Evolutionary conservation across 1,140 invertebrate species (phyloP).

Genomic region (Helicoverpa armigera): DNA sequence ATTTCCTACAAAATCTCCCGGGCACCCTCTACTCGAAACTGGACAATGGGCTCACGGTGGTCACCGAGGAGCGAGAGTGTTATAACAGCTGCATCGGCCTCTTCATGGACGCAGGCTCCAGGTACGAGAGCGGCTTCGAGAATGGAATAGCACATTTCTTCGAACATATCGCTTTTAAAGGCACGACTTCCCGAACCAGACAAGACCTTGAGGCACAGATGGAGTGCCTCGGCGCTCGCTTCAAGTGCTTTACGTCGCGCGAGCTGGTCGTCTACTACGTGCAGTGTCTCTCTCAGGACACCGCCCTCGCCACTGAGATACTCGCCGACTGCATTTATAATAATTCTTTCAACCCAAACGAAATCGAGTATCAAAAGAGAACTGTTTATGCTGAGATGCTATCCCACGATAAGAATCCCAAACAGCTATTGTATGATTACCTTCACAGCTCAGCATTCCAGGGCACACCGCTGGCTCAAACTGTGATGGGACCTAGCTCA

Average conservation of each 20-base stretch:
- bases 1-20: conserved; percentile 58
- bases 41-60: conserved; percentile 68
- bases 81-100: conserved; percentile 89
- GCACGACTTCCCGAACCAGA: conserved; percentile 89
- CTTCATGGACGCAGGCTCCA: conserved; percentile 92
- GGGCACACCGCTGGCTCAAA: conserved; percentile 90
- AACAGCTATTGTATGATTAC: conserved; percentile 92
- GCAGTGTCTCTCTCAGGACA: conserved; percentile 90
- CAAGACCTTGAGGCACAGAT: conserved; percentile 90
- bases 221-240: conserved; percentile 91
- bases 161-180: conserved; percentile 94
- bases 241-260: conserved; percentile 92
- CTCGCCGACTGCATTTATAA: conserved; percentile 92
- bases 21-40: conserved; percentile 56
- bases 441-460: conserved; percentile 91
- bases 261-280: conserved; percentile 93
- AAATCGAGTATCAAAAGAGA: conserved; percentile 90
- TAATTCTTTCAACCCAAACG: conserved; percentile 87
- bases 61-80: conserved; percentile 64
- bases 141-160: conserved; percentile 93
- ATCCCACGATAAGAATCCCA: conserved; percentile 89
- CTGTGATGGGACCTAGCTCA: conserved; percentile 91
- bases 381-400: conserved; percentile 91
- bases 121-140: conserved; percentile 90
- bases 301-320: conserved; percentile 90